phyloP scores from a whole-genome alignment of 2,113 vertebrate species.

The Siniperca knerii region DNA sequence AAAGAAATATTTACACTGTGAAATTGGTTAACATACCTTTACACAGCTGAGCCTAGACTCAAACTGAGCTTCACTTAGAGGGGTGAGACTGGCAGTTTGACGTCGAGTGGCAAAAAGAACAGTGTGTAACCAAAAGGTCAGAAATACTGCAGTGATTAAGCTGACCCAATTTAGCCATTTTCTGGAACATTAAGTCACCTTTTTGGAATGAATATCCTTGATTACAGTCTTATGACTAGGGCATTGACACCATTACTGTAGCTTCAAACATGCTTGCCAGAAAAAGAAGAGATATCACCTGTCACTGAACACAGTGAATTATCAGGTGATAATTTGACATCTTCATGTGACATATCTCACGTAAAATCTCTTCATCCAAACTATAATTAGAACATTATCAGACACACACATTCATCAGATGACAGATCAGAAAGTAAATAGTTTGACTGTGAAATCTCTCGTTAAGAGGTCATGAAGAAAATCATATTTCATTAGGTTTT shows the following conservation, averaged over 20 bases:
- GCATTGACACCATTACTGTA: too few species aligned
- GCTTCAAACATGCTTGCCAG: background rate
- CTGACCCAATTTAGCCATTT: too few species aligned
- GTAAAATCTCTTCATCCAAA: too few species aligned
- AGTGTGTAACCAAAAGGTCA: background rate
- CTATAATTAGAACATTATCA: background rate
- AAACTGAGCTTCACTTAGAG: background rate
- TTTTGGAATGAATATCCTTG: background rate
- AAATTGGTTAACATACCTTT: constrained; percentile 60
- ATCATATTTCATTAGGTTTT: background rate
- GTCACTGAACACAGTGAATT: background rate
- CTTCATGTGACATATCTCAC: background rate
- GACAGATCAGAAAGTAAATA: background rate
- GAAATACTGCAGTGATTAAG: too few species aligned
- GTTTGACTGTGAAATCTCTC: background rate
- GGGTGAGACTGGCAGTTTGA: background rate
- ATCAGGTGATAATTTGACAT: background rate
- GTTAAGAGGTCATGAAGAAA: background rate
- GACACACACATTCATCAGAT: background rate
- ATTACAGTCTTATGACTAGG: background rate
- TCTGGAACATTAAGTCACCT: background rate
- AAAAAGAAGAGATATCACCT: background rate
- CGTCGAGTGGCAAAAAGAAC: background rate
- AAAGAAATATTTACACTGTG: constrained; percentile 62
- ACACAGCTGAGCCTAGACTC: constrained; percentile 37